Conservation (phyloP, 2,113 vertebrate genomes). For the Cheilinus undulatus region DNA sequence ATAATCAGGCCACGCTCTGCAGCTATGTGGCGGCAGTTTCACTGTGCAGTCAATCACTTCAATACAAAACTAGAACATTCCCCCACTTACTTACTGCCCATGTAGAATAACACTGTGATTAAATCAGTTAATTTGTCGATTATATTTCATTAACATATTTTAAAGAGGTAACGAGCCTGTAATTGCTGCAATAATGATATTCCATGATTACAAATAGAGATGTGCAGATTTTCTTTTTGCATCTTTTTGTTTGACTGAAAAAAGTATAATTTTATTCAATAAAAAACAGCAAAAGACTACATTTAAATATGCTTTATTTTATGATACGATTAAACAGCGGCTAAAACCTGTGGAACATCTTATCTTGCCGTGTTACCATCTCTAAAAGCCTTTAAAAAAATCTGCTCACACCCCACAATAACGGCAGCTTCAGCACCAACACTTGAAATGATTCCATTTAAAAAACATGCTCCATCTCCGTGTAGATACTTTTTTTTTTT, state of each 20-base stretch:
- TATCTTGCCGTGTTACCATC: background rate
- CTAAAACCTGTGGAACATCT: constrained; percentile 2
- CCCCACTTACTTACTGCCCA: constrained; percentile 24
- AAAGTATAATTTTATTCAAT: background rate
- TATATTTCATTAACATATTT: constrained; percentile 48
- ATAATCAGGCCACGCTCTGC: constrained; percentile 78
- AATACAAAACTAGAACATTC: constrained; percentile 41
- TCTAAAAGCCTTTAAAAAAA: constrained; percentile 21
- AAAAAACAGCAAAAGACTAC: background rate
- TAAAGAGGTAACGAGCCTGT: background rate
- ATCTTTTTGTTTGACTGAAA: constrained; percentile 7
- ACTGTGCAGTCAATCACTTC: constrained; percentile 61
- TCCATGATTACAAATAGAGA: background rate
- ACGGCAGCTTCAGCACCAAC: constrained; percentile 46
- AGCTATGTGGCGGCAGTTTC: constrained; percentile 66
- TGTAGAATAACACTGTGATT: constrained; percentile 34
- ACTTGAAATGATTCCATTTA: constrained; percentile 48
- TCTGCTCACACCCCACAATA: constrained; percentile 14
- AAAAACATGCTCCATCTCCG: constrained; percentile 8
- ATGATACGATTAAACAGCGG: constrained; percentile 16
- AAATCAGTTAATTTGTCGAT: constrained; percentile 43
- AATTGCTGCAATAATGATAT: background rate
- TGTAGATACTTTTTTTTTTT: constrained; percentile 9
- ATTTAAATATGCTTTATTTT: constrained; percentile 11
- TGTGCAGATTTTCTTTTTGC: constrained; percentile 15